A percentile compares a stretch with the other conserved stretches of the same genome.
These are phyloP conservation scores for Vollenhovia emeryi DNA, from an alignment of 1,140 invertebrate genomes.

Conservation along the genomic window DNA sequence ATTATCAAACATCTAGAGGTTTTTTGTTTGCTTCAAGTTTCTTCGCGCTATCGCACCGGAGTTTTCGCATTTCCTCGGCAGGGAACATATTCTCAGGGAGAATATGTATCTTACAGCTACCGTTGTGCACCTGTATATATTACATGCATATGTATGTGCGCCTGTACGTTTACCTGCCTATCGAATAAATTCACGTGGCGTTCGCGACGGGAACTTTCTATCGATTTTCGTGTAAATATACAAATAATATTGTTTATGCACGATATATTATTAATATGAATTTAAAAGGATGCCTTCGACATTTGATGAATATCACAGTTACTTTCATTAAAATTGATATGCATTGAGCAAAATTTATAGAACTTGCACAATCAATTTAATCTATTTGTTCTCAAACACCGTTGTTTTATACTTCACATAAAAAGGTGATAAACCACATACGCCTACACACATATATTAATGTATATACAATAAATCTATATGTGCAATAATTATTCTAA, in stretches of 20 bases:
- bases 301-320: neutral
- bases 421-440: neutral
- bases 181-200: slow-evolving; percentile 16
- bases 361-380: slow-evolving; percentile 11
- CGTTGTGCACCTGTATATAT: neutral
- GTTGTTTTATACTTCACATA: neutral
- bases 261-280: neutral
- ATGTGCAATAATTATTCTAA: neutral
- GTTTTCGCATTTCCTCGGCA: neutral
- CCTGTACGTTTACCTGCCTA: neutral
- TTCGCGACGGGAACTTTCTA: neutral
- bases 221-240: neutral
- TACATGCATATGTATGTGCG: neutral
- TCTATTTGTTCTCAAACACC: neutral
- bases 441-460: too few relatives aligned
- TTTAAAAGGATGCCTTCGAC: neutral
- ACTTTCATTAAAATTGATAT: neutral
- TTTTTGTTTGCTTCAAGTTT: slow-evolving; percentile 15
- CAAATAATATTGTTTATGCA: neutral
- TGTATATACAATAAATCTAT: too few relatives aligned
- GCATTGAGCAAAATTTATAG: neutral
- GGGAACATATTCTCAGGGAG: neutral
- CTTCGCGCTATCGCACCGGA: neutral
- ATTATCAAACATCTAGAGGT: neutral
- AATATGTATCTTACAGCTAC: neutral